Evolutionary conservation across 2,797 vertebrate genomes (phyloP).

Genomic region (Anolis apletophallus): DNA sequence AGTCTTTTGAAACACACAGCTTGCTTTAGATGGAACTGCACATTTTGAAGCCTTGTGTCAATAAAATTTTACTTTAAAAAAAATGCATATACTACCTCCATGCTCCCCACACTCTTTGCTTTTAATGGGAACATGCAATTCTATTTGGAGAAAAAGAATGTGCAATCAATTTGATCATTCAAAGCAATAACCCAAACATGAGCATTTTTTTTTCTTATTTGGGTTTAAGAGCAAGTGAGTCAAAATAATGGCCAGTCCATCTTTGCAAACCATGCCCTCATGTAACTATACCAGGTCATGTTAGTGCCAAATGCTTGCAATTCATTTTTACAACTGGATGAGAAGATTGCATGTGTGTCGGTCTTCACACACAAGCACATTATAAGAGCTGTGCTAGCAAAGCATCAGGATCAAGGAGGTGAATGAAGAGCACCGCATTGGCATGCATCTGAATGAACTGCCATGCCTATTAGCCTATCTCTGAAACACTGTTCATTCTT

Average conservation of each 20-base stretch:
- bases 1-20: neutral
- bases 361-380: neutral
- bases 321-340: neutral
- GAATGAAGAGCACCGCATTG: slow-evolving; percentile 42
- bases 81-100: no score
- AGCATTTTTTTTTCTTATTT: neutral
- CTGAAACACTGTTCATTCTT: slow-evolving; percentile 42
- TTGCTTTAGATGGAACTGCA: neutral
- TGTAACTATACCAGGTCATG: neutral
- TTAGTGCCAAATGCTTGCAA: neutral
- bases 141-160: neutral
- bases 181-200: neutral
- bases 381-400: slow-evolving; percentile 25
- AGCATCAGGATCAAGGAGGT: slow-evolving; percentile 38
- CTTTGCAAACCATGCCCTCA: no score
- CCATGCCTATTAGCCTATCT: slow-evolving; percentile 52
- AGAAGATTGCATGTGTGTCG: neutral
- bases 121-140: no score
- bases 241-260: neutral
- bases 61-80: neutral
- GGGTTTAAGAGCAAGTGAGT: neutral
- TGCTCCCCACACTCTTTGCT: no score
- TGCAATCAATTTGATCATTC: neutral
- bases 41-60: no score
- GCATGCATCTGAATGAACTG: slow-evolving; percentile 46